Conservation (phyloP, 1,140 invertebrate genomes). For the Aphaenogaster floridana region DNA sequence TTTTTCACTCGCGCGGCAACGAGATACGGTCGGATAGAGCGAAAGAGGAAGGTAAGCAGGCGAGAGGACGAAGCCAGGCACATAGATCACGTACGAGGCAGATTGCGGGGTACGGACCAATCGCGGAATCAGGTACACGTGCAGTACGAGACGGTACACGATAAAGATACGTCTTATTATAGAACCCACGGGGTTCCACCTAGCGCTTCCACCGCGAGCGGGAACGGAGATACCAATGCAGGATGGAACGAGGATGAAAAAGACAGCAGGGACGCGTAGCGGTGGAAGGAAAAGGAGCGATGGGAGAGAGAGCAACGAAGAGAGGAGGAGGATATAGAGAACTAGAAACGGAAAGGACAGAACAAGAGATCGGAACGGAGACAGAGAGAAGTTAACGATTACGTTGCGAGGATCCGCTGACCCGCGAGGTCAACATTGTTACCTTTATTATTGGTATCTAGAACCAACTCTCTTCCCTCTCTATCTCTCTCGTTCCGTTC, state of each 20-base stretch:
- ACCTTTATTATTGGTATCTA: constrained; percentile 79
- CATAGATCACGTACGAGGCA: constrained; percentile 81
- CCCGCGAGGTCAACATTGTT: constrained; percentile 80
- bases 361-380: constrained; percentile 28
- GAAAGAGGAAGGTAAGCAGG: constrained; percentile 29
- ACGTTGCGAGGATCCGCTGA: constrained; percentile 73
- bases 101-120: constrained; percentile 79
- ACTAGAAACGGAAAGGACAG: constrained; percentile 6
- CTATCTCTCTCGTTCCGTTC: not conserved
- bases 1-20: constrained; percentile 40
- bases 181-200: constrained; percentile 69
- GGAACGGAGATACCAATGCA: constrained; percentile 62
- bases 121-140: constrained; percentile 80
- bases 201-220: constrained; percentile 49
- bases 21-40: constrained; percentile 14
- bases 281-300: not conserved
- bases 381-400: constrained; percentile 56
- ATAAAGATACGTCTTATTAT: constrained; percentile 79
- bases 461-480: constrained; percentile 33
- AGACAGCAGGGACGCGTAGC: not conserved
- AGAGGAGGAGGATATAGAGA: constrained; percentile 2
- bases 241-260: constrained; percentile 50
- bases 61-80: constrained; percentile 63
- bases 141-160: constrained; percentile 74
- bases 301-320: not conserved